phyloP scores from a whole-genome alignment of 2,113 vertebrate species.

The Chunga burmeisteri region DNA sequence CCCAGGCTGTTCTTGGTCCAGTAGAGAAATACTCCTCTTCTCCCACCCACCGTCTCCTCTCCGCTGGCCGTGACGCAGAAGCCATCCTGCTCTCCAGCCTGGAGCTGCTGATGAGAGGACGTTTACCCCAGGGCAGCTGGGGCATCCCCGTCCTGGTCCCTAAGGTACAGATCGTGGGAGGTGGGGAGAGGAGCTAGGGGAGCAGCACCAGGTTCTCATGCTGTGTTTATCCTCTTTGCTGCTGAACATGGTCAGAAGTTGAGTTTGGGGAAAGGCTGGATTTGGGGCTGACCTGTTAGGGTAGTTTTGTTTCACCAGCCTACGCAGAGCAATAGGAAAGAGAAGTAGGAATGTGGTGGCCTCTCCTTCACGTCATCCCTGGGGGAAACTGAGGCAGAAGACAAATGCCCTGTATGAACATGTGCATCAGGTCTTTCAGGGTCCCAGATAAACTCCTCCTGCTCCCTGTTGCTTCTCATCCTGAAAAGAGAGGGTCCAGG shows the following conservation, averaged over 20 bases:
- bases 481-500: not conserved
- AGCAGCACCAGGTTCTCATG: not conserved
- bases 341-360: fast-evolving
- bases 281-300: not conserved
- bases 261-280: not conserved
- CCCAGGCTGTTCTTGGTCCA: not conserved
- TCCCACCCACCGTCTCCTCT: not conserved
- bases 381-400: not conserved
- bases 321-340: not conserved
- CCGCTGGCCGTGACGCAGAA: fast-evolving
- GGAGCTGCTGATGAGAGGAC: not conserved
- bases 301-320: not conserved
- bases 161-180: not conserved
- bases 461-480: not conserved
- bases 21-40: not conserved
- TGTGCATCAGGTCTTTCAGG: not conserved
- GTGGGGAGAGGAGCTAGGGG: not conserved
- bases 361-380: not conserved
- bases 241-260: not conserved
- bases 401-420: not conserved
- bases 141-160: not conserved
- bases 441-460: not conserved
- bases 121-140: not conserved
- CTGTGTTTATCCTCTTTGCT: not conserved
- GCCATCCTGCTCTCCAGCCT: not conserved